phyloP scores from a whole-genome alignment of 2,113 vertebrate species.

The Australoheros scitulus region DNA sequence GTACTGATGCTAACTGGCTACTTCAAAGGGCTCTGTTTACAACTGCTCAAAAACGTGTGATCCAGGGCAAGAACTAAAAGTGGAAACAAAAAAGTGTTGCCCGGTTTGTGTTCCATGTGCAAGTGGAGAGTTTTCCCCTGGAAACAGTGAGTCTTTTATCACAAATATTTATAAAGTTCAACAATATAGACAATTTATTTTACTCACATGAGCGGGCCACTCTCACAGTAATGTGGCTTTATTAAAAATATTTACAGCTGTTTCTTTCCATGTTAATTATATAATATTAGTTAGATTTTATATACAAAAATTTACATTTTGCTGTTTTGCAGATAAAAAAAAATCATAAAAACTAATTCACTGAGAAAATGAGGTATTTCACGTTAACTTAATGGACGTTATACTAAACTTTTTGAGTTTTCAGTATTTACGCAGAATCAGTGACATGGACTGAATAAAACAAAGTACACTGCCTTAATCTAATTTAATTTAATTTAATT shows the following conservation, averaged over 20 bases:
- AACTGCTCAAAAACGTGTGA: slow-evolving; percentile 63
- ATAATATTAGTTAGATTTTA: neutral
- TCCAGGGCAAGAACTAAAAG: slow-evolving; percentile 40
- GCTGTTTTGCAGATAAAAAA: neutral
- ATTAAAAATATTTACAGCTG: neutral
- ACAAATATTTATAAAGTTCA: neutral
- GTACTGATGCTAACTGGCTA: neutral
- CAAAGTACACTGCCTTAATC: neutral
- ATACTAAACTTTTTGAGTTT: no score
- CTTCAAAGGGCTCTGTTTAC: slow-evolving; percentile 27
- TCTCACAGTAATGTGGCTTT: neutral
- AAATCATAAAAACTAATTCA: neutral
- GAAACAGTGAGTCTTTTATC: slow-evolving; percentile 27
- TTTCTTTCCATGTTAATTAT: neutral
- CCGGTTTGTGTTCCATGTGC: slow-evolving; percentile 36
- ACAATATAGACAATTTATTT: neutral
- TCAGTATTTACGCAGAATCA: no score
- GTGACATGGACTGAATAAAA: neutral
- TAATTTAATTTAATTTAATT: neutral
- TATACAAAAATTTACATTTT: no score
- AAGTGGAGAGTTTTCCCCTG: slow-evolving; percentile 10
- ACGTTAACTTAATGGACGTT: no score
- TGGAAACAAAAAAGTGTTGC: slow-evolving; percentile 24
- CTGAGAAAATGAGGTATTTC: neutral
- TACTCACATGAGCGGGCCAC: neutral